phyloP scores from a whole-genome alignment of 1,140 invertebrate species.

The Dermatophagoides farinae region DNA sequence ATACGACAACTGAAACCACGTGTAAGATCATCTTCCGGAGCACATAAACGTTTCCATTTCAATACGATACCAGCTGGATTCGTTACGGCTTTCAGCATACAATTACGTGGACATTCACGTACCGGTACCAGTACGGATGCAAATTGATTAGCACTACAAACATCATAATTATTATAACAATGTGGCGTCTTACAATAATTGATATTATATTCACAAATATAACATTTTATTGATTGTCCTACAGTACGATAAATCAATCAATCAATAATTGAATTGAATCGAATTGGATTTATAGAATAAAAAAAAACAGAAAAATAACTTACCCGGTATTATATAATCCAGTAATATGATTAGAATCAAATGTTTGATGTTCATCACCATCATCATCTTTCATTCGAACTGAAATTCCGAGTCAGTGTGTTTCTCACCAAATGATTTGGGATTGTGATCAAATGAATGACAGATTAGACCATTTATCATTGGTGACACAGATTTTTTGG shows the following conservation, averaged over 20 bases:
- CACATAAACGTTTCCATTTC: constrained; percentile 10
- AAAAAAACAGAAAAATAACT: too few species aligned
- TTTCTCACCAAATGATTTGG: too few species aligned
- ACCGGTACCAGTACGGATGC: constrained; percentile 1
- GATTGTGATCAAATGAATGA: too few species aligned
- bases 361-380: too few species aligned
- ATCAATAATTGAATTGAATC: neutral
- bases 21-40: neutral
- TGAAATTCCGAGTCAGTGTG: too few species aligned
- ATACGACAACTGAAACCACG: neutral
- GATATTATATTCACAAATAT: constrained; percentile 5
- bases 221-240: constrained; percentile 4
- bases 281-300: too few species aligned
- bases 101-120: constrained; percentile 12
- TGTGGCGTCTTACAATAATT: constrained; percentile 5
- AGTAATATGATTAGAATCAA: too few species aligned
- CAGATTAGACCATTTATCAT: too few species aligned
- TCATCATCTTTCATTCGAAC: too few species aligned
- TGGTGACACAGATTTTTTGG: too few species aligned
- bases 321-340: too few species aligned
- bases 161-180: constrained; percentile 15
- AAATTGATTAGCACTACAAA: constrained; percentile 12
- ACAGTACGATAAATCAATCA: neutral
- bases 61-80: constrained; percentile 13
- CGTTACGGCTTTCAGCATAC: constrained; percentile 15